A percentile compares a stretch with the other conserved stretches of the same genome.
These are phyloP conservation scores for Gari tellinella DNA, from an alignment of 2,888 invertebrate genomes.

Conservation along the genomic window DNA sequence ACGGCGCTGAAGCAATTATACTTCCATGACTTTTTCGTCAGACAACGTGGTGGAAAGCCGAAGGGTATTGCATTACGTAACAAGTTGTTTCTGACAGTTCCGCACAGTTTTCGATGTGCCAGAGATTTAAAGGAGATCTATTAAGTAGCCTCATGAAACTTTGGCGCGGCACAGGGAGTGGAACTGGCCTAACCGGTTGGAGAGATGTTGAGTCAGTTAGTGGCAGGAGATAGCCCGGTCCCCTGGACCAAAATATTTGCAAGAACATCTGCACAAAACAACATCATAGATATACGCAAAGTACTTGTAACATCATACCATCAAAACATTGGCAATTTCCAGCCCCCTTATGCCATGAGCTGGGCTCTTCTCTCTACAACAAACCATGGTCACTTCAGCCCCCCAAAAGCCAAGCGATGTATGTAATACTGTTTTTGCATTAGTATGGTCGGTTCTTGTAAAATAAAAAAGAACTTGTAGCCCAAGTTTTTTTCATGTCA, in stretches of 20 bases:
- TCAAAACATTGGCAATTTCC: conserved; percentile 67
- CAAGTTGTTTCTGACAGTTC: too few species aligned
- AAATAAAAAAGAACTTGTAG: conserved; percentile 57
- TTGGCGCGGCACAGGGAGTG: conserved; percentile 29
- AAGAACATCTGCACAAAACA: conserved; percentile 26
- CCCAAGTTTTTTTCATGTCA: conserved; percentile 50
- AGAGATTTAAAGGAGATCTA: background rate
- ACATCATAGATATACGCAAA: background rate
- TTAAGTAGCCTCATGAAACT: conserved; percentile 53
- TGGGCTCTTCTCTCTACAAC: conserved; percentile 21
- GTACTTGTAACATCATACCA: conserved; percentile 17
- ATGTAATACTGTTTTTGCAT: conserved; percentile 12
- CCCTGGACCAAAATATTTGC: conserved; percentile 22
- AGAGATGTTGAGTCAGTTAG: conserved; percentile 28
- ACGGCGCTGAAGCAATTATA: too few species aligned
- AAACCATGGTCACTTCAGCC: background rate
- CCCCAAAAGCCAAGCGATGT: conserved; percentile 15
- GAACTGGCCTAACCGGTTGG: conserved; percentile 1
- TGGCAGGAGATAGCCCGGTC: conserved; percentile 29
- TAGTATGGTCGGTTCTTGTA: conserved; percentile 24
- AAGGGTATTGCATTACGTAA: too few species aligned
- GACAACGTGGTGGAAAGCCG: too few species aligned
- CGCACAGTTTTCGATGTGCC: too few species aligned
- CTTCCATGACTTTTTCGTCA: too few species aligned
- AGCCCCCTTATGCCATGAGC: conserved; percentile 51